Percentiles rank a stretch among this genome's conserved stretches.
Evolutionary conservation across 1,140 invertebrate species (phyloP).

Genomic region (Cydia pomonella): DNA sequence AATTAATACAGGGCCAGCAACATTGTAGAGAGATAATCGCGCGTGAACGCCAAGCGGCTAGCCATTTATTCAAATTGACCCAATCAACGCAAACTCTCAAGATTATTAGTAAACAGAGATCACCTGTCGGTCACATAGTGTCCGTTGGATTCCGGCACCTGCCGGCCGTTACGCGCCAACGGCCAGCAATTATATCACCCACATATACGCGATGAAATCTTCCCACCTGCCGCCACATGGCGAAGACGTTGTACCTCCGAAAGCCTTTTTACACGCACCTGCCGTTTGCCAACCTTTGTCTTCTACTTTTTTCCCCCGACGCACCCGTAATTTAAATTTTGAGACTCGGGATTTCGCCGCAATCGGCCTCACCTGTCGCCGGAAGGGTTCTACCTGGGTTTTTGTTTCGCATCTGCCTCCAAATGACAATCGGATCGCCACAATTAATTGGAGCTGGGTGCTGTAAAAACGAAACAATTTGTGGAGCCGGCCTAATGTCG

Average conservation of each 20-base stretch:
- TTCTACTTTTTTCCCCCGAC: constrained; percentile 61
- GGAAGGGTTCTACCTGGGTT: constrained; percentile 78
- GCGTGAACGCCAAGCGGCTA: background rate
- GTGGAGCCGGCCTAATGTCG: constrained; percentile 45
- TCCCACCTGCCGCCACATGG: constrained; percentile 78
- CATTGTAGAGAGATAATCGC: background rate
- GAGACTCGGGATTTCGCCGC: constrained; percentile 73
- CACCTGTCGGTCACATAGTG: constrained; percentile 74
- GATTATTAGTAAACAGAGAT: constrained; percentile 35
- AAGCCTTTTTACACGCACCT: constrained; percentile 56
- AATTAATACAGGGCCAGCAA: background rate
- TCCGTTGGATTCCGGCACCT: constrained; percentile 75
- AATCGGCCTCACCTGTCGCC: constrained; percentile 77
- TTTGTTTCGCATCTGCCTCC: constrained; percentile 76
- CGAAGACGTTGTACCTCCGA: constrained; percentile 73
- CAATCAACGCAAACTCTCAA: constrained; percentile 5
- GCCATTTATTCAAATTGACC: background rate
- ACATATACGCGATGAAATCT: constrained; percentile 74
- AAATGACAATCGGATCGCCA: constrained; percentile 66
- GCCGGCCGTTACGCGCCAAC: constrained; percentile 80
- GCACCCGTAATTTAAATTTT: constrained; percentile 76
- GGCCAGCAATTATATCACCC: constrained; percentile 77
- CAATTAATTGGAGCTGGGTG: constrained; percentile 62
- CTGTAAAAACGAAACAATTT: constrained; percentile 61
- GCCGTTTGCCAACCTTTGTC: constrained; percentile 74